Conservation (phyloP, 1,140 invertebrate genomes). For the Microplitis mediator region DNA sequence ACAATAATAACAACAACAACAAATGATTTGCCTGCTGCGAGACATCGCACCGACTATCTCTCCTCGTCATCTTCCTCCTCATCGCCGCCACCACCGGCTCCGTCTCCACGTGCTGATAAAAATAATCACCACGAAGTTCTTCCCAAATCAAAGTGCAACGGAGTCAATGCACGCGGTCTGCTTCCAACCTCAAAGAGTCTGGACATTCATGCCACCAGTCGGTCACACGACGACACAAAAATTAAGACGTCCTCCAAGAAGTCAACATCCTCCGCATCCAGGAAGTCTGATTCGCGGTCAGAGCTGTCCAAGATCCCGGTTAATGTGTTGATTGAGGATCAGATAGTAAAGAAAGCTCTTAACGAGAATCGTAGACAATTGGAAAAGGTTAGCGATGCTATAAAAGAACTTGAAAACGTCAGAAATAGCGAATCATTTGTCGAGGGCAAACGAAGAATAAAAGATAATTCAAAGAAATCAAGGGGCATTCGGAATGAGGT, state of each 20-base stretch:
- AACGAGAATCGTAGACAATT: slow-evolving; percentile 58
- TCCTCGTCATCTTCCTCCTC: slow-evolving; percentile 17
- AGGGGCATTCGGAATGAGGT: not conserved
- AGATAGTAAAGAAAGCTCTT: slow-evolving; percentile 57
- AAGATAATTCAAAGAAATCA: slow-evolving; percentile 7
- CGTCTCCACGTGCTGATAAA: slow-evolving; percentile 19
- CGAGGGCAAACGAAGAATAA: slow-evolving; percentile 16
- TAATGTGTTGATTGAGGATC: slow-evolving; percentile 56
- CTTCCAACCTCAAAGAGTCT: slow-evolving; percentile 47
- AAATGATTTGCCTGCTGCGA: not conserved
- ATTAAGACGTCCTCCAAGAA: slow-evolving; percentile 13
- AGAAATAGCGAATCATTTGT: slow-evolving; percentile 45
- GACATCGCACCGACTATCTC: slow-evolving; percentile 9
- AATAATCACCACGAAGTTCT: not conserved
- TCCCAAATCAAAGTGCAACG: slow-evolving; percentile 43
- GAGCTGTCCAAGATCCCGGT: slow-evolving; percentile 54
- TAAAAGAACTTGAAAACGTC: slow-evolving; percentile 58
- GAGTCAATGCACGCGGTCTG: slow-evolving; percentile 29
- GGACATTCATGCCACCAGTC: slow-evolving; percentile 35
- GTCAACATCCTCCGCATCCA: too few relatives aligned
- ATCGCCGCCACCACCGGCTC: slow-evolving; percentile 24
- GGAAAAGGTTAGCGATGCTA: slow-evolving; percentile 58
- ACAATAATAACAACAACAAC: not conserved
- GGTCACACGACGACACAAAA: not conserved
- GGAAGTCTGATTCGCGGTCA: not conserved